These are phyloP conservation scores for Rhea pennata DNA, from an alignment of 2,113 vertebrate genomes.

Conservation along the genomic window DNA sequence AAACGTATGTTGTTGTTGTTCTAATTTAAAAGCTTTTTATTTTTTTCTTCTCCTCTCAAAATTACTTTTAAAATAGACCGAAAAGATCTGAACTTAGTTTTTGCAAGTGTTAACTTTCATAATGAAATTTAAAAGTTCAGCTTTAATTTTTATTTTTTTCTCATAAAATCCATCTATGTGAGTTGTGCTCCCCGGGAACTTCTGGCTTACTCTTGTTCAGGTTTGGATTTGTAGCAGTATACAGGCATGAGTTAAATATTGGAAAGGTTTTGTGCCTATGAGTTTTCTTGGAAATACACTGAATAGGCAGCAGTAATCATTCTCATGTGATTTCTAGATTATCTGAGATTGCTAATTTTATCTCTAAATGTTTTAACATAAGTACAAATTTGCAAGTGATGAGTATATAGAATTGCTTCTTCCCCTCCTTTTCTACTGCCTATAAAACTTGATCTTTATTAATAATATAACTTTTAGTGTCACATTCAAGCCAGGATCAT, in stretches of 20 bases:
- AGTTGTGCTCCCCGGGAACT: background rate
- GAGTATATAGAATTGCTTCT: conserved; percentile 2
- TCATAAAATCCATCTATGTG: background rate
- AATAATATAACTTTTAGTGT: background rate
- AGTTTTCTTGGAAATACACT: background rate
- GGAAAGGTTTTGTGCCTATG: background rate
- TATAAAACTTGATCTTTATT: background rate
- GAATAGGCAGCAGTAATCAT: background rate
- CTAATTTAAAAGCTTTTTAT: background rate
- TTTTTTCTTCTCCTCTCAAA: background rate
- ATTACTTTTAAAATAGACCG: background rate
- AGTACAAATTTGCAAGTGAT: conserved; percentile 22
- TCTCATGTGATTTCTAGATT: background rate
- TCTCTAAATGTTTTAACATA: background rate
- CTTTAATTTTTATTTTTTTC: background rate
- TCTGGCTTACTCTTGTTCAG: background rate
- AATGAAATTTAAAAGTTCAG: background rate
- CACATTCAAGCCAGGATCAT: accelerated
- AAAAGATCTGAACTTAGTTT: background rate
- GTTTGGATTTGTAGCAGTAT: background rate
- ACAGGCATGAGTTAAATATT: background rate
- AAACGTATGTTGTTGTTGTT: background rate
- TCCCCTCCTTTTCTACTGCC: background rate
- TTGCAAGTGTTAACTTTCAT: background rate
- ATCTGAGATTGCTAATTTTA: conserved; percentile 1